Conservation (phyloP, 2,888 invertebrate genomes). For the Caenorhabditis uteleia region DNA sequence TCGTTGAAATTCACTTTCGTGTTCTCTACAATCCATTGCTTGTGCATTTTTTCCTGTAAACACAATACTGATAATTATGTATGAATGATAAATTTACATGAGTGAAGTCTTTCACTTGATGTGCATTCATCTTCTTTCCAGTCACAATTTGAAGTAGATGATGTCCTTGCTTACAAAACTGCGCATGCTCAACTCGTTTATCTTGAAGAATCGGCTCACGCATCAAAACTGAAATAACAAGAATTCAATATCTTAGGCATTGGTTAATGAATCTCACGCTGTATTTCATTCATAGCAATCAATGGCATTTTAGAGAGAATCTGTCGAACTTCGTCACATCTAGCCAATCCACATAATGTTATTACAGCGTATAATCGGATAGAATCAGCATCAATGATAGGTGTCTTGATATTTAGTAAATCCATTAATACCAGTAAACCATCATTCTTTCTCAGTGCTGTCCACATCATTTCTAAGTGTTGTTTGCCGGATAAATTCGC, state of each 20-base stretch:
- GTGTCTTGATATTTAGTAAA: conserved; percentile 87
- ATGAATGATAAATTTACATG: conserved; percentile 13
- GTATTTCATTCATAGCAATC: conserved; percentile 89
- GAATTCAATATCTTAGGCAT: not conserved
- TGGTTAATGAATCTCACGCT: conserved; percentile 74
- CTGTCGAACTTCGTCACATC: conserved; percentile 89
- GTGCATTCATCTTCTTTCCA: conserved; percentile 39
- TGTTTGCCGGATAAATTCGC: not conserved
- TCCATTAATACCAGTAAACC: conserved; percentile 83
- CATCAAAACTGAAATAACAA: conserved; percentile 79
- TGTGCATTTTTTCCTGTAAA: conserved; percentile 59
- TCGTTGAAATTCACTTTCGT: conserved; percentile 94
- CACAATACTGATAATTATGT: not conserved
- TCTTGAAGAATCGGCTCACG: conserved; percentile 95
- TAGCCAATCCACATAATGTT: conserved; percentile 87
- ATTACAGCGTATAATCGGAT: conserved; percentile 88
- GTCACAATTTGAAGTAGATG: conserved; percentile 80
- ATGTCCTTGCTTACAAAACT: conserved; percentile 91
- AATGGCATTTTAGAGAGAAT: conserved; percentile 93
- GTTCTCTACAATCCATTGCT: conserved; percentile 90
- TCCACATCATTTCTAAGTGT: conserved; percentile 89
- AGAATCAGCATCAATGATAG: conserved; percentile 94
- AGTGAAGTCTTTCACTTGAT: conserved; percentile 40
- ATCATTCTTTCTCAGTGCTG: conserved; percentile 88
- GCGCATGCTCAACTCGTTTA: conserved; percentile 90